Base-by-base conservation (phyloP, 2,797 vertebrate species). In the Knipowitschia caucasica region DNA sequence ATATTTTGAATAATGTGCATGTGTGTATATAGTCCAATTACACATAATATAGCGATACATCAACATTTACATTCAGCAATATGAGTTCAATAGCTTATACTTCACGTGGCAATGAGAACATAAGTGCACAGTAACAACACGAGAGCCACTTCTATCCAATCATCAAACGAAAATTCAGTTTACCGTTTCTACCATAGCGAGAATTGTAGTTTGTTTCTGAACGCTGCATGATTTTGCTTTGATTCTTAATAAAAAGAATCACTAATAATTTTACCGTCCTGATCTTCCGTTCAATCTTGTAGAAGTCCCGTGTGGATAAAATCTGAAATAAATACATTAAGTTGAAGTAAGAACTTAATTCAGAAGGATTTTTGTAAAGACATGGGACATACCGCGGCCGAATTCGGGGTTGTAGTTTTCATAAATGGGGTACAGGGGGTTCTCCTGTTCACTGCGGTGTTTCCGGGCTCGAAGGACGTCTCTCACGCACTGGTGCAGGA, bases 361-460 rank as follows among this genome's bases (percentile, higher is more conserved):
- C 18, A 31, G n/a, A 47, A 17, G 20, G 17, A 12, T 7, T 8
- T 8, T 6, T 40, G 20, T 4, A 23, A 30, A 31, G 15, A 21
- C 18, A 31, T 9, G 5, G 38, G 5, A 49, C 79, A 75, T 75
- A 96, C 95, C 92, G 59, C 91, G 91, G 81, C 92, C 93, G 84
- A 91, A 95, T 42, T 95, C 93, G 3, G 95, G 93, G 90, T 95
- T 93, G 88, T 95, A 93, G 91, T 98, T 98, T 73, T 99, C 95
- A 0, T 98, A 98, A 83, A 98, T 94, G 50, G 93, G 84, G 63
- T 94, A 98, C 31, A 96, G 90, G 9, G 93, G 94, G 45, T 96
- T 96, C 81, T 96, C 93, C 79, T 95, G 93, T 21, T 98, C 93
- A 0, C 89, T 91, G 51, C 89, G 90, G 50, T 94, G 90, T 50